Evolutionary conservation across 2,888 invertebrate genomes (phyloP).

Genomic region (Drosophila limbata): DNA sequence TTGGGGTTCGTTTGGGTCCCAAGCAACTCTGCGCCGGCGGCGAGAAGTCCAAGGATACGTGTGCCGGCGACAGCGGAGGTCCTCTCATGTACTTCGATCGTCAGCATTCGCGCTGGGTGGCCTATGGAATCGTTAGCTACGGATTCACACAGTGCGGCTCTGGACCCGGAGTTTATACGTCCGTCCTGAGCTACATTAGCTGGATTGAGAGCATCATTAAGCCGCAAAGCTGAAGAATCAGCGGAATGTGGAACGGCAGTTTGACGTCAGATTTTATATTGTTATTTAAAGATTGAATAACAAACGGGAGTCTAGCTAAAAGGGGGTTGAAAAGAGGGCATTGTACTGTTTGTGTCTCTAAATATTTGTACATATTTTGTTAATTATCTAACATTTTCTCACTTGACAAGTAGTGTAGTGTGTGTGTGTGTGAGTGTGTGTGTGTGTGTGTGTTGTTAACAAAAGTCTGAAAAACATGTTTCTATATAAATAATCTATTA

Average conservation of each 20-base stretch:
- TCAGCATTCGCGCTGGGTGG: conserved; percentile 86
- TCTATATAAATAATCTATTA: conserved; percentile 77
- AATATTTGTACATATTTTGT: conserved; percentile 79
- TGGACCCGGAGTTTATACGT: conserved; percentile 90
- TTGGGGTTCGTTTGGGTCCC: conserved; percentile 86
- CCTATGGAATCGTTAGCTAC: conserved; percentile 89
- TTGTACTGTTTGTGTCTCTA: conserved; percentile 40
- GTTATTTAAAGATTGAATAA: conserved; percentile 24
- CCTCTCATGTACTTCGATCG: conserved; percentile 88
- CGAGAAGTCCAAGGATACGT: conserved; percentile 89
- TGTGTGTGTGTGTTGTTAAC: conserved; percentile 46
- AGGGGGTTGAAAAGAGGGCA: conserved; percentile 4
- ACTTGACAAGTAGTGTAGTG: conserved; percentile 25
- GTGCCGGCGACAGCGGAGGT: conserved; percentile 90
- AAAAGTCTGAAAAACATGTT: conserved; percentile 81
- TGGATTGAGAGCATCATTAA: conserved; percentile 87
- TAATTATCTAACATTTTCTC: conserved; percentile 64
- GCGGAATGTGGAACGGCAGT: neutral
- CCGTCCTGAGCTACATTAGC: conserved; percentile 79
- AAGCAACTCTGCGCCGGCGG: conserved; percentile 91
- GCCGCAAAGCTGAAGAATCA: conserved; percentile 14
- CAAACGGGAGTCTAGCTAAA: conserved; percentile 23
- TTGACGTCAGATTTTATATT: conserved; percentile 29
- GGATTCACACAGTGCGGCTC: conserved; percentile 89
- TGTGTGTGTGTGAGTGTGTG: conserved; percentile 4